phyloP scores from a whole-genome alignment of 2,113 vertebrate genomes.

The Nymphicus hollandicus region DNA sequence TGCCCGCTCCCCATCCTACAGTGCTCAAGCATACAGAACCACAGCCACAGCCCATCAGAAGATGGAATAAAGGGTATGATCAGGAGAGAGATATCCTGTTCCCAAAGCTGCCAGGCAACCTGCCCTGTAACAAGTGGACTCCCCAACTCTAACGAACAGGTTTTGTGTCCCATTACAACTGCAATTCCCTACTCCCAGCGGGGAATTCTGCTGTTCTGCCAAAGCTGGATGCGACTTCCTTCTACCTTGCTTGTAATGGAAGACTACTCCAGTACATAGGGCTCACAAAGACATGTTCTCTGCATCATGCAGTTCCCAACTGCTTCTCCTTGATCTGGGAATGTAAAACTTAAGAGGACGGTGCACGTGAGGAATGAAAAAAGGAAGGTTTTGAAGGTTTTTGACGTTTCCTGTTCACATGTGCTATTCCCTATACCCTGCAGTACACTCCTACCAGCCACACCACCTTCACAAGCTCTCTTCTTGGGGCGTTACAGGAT shows the following conservation, averaged over 20 bases:
- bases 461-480: background rate
- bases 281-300: background rate
- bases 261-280: background rate
- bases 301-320: background rate
- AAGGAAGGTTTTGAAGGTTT: background rate
- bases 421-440: background rate
- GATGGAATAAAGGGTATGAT: background rate
- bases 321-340: background rate
- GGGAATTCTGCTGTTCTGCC: background rate
- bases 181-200: background rate
- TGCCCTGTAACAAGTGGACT: background rate
- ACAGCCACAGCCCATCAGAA: background rate
- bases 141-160: background rate
- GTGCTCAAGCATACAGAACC: too few relatives aligned
- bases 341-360: background rate
- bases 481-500: background rate
- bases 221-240: background rate
- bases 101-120: background rate
- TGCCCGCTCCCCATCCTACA: background rate
- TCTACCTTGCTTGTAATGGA: background rate
- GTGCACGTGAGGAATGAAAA: accelerated
- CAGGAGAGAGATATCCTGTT: background rate
- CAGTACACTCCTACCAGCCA: background rate
- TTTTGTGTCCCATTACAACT: background rate
- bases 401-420: background rate